Percentiles rank a stretch among this genome's conserved stretches.
These are phyloP conservation scores for Kryptopterus vitreolus DNA, from an alignment of 2,797 vertebrate genomes.

Conservation along the genomic window DNA sequence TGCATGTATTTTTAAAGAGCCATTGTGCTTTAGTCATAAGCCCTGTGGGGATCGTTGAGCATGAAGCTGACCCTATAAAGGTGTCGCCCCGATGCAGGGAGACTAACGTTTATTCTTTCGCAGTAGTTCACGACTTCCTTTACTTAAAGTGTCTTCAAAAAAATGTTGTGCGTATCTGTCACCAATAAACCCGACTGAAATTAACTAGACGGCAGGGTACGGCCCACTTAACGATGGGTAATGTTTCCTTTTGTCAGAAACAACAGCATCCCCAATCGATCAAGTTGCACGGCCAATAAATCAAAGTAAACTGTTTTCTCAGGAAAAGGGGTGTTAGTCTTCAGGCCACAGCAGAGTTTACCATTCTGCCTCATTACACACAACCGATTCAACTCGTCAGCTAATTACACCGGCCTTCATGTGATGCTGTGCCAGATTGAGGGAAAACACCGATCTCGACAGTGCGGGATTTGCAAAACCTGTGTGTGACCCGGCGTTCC, in stretches of 20 bases:
- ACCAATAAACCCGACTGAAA: conserved; percentile 46
- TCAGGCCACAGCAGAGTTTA: conserved; percentile 9
- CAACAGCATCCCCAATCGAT: conserved; percentile 37
- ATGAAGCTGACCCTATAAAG: conserved; percentile 48
- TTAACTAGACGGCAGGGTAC: neutral
- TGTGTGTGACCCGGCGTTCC: conserved; percentile 43
- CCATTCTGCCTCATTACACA: conserved; percentile 27
- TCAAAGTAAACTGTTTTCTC: conserved; percentile 44
- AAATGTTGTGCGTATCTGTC: conserved; percentile 4
- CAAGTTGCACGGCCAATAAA: conserved; percentile 53
- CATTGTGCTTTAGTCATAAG: conserved; percentile 35
- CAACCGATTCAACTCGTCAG: conserved; percentile 13
- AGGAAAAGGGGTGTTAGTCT: neutral
- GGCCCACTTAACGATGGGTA: conserved; percentile 28
- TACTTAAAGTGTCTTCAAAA: conserved; percentile 34
- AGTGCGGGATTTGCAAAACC: neutral
- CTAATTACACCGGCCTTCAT: conserved; percentile 1
- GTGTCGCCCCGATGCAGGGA: conserved; percentile 35
- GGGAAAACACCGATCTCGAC: neutral
- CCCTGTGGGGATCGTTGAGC: conserved; percentile 27
- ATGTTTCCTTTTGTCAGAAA: conserved; percentile 38
- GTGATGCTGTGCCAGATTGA: neutral
- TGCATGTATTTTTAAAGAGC: conserved; percentile 40
- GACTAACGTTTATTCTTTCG: conserved; percentile 38
- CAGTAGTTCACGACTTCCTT: conserved; percentile 11